Base-by-base conservation (phyloP, 1,140 invertebrate species). In the Lepeophtheirus salmonis region DNA sequence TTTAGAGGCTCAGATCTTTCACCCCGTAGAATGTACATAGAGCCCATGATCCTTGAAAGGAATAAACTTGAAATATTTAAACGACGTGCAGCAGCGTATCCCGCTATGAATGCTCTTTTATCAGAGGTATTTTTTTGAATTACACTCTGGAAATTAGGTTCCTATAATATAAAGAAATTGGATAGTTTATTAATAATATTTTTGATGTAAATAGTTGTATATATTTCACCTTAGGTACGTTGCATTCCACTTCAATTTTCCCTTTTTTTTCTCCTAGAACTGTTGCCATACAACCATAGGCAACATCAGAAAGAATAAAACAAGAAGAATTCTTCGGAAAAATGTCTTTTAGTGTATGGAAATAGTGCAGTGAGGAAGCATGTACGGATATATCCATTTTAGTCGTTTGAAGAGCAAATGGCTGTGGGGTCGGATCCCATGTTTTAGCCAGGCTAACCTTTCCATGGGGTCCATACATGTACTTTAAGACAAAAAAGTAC, bases 281-380 rank as follows among this genome's bases (percentile, higher is more conserved):
- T 65, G 80, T 77, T 50, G 82, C 86, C 66, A 79, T 74, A 53
- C 78, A 77, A 13, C 87, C 89, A 71, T 89, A 91, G 71, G 86
- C 80, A 1, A 81, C 82, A 64, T 78, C 76, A 0, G 80, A 80
- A 4, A 90, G 69, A 71, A 89, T 80, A 67, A 91, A 92, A 56
- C 85, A 81, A 1, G 68, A 65, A 50, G 76, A 77, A 0, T 79
- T 78, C 1, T 70, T 67, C 1, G 79, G 76, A 65, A 86, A 92
- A 0, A 88, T 73, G 26, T 89, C 78, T n/a, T 78, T 71, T 13
- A 87, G 70, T 16, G 76, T 78, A 41, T 70, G 73, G 63, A 73
- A 67, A 48, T 67, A 56, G 53, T 65, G 63, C 60, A 70, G 70
- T 4, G 63, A 65, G 13, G 68, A 64, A 49, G 72, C 72, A 61